Percentiles rank a stretch among this genome's conserved stretches.
phyloP scores from a whole-genome alignment of 2,113 vertebrate genomes.

The Tangachromis dhanisi region DNA sequence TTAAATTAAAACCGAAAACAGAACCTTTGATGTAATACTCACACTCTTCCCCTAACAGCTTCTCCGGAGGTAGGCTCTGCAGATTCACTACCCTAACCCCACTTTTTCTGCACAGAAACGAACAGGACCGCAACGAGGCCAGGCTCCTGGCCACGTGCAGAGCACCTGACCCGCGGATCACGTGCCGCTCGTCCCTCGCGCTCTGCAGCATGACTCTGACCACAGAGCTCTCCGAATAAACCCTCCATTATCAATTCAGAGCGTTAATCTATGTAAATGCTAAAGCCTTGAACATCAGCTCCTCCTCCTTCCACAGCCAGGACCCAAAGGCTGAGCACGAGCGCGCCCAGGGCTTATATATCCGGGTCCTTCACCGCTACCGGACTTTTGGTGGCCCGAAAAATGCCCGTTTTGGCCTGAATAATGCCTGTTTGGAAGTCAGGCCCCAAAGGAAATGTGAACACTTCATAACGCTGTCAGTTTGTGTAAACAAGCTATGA shows the following conservation, averaged over 20 bases:
- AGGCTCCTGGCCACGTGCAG: neutral
- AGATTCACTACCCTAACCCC: fast-evolving
- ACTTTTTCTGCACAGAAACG: neutral
- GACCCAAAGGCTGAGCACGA: fast-evolving
- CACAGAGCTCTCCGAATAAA: fast-evolving
- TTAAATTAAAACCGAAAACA: neutral
- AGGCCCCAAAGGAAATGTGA: neutral
- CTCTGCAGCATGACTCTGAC: neutral
- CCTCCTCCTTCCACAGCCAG: fast-evolving
- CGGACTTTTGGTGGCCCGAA: neutral
- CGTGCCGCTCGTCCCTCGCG: neutral
- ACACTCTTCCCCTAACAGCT: neutral
- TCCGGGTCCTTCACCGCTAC: neutral
- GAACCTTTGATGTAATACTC: neutral
- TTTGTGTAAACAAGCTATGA: neutral
- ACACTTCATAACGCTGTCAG: neutral
- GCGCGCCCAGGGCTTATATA: neutral
- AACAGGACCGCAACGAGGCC: neutral
- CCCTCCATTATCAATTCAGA: fast-evolving
- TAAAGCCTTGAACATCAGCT: fast-evolving
- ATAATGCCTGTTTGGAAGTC: neutral
- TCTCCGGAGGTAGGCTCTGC: neutral
- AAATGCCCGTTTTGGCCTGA: neutral
- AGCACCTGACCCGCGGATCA: neutral
- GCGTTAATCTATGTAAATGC: neutral